These are phyloP conservation scores for Rotaria sp. DNA, from an alignment of 2,888 invertebrate genomes.

Conservation along the genomic window DNA sequence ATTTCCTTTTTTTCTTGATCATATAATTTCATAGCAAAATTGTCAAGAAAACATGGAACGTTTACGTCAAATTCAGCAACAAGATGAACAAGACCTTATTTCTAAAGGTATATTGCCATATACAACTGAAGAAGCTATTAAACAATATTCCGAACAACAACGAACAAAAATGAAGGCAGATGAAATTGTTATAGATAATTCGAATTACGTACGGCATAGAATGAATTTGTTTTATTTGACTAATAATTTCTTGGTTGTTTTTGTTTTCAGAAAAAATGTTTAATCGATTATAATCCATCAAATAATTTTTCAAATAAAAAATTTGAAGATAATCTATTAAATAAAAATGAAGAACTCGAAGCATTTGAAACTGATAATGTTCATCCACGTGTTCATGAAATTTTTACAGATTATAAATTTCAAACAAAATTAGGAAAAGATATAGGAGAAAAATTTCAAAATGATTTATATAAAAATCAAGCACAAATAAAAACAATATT, in stretches of 20 bases:
- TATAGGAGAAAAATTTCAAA: not conserved
- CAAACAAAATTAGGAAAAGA: slow-evolving; percentile 9
- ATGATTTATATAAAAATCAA: not conserved
- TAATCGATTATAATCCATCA: not conserved
- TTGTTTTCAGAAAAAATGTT: not conserved
- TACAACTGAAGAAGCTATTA: slow-evolving; percentile 7
- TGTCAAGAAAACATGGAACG: slow-evolving; percentile 1
- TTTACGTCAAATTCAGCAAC: not conserved
- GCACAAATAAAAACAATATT: not conserved
- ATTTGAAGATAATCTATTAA: not conserved
- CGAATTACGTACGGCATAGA: not conserved
- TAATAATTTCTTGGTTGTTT: not conserved
- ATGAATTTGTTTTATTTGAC: too few species aligned
- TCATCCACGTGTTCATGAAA: slow-evolving; percentile 13
- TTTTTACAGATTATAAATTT: slow-evolving; percentile 19
- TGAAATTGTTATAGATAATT: not conserved
- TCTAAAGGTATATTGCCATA: not conserved
- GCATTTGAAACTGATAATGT: not conserved
- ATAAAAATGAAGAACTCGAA: not conserved
- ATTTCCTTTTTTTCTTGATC: too few species aligned
- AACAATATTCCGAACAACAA: not conserved
- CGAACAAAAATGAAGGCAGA: not conserved
- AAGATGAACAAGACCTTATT: slow-evolving; percentile 11
- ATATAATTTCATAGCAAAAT: not conserved
- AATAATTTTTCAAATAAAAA: not conserved